phyloP scores from a whole-genome alignment of 2,888 invertebrate species.

The Cephus sareptanus region DNA sequence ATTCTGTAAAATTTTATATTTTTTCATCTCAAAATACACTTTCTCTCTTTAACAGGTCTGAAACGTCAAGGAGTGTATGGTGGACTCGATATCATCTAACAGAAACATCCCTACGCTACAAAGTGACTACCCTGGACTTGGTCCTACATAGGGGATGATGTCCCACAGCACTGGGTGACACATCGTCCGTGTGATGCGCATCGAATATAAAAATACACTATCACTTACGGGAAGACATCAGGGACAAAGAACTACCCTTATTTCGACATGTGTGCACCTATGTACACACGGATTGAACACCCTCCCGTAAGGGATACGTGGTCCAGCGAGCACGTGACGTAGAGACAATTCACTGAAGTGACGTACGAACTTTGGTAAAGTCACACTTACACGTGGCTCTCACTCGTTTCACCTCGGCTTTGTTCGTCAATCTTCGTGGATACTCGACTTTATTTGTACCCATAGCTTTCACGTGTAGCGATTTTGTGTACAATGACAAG shows the following conservation, averaged over 20 bases:
- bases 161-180: slow-evolving; percentile 11
- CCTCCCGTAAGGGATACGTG: slow-evolving; percentile 24
- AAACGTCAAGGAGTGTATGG: background rate
- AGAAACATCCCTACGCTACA: background rate
- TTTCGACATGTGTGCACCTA: slow-evolving; percentile 1
- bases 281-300: slow-evolving; percentile 17
- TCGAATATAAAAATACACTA: slow-evolving; percentile 25
- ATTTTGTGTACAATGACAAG: too few relatives aligned
- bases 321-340: slow-evolving; percentile 30
- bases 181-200: slow-evolving; percentile 18
- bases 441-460: background rate
- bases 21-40: background rate
- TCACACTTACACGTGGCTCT: background rate
- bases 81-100: background rate
- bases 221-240: slow-evolving; percentile 15
- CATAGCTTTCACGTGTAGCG: background rate
- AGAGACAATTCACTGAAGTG: slow-evolving; percentile 20
- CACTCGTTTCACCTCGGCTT: background rate
- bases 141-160: background rate
- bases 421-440: background rate
- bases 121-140: background rate
- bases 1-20: background rate
- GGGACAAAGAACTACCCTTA: background rate
- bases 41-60: background rate
- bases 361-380: slow-evolving; percentile 28